These are phyloP conservation scores for Mylabris phalerata DNA, from an alignment of 1,140 invertebrate species.

Conservation along the genomic window DNA sequence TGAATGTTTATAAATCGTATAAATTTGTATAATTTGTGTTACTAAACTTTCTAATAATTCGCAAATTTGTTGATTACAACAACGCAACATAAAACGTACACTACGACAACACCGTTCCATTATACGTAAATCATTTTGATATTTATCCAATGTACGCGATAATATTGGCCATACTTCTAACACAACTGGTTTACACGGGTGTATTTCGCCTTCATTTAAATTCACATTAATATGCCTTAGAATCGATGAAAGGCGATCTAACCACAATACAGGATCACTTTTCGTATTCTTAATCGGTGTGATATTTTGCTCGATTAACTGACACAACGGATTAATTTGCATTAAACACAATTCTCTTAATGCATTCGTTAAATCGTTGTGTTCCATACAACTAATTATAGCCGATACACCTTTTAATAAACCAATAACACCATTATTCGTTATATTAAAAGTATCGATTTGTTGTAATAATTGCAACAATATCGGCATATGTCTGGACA, in stretches of 20 bases:
- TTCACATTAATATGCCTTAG: conserved; percentile 62
- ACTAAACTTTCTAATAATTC: conserved; percentile 72
- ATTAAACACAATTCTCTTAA: conserved; percentile 73
- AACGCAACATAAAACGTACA: conserved; percentile 82
- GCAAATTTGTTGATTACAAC: conserved; percentile 67
- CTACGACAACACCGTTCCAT: conserved; percentile 90
- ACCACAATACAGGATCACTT: conserved; percentile 83
- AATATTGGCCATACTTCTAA: conserved; percentile 84
- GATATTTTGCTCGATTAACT: conserved; percentile 48
- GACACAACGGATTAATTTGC: conserved; percentile 62
- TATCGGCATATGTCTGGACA: conserved; percentile 72
- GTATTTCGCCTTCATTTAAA: conserved; percentile 48
- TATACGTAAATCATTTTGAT: conserved; percentile 73
- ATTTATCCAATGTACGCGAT: conserved; percentile 65
- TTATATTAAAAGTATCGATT: conserved; percentile 72
- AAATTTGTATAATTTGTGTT: conserved; percentile 81
- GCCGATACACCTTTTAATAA: conserved; percentile 49
- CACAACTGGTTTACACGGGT: conserved; percentile 78
- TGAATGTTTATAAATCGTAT: conserved; percentile 76
- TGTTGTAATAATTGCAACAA: conserved; percentile 75
- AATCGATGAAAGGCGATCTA: conserved; percentile 85
- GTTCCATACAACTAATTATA: conserved; percentile 48
- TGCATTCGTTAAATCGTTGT: conserved; percentile 57
- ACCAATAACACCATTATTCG: conserved; percentile 72
- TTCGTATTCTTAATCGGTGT: conserved; percentile 44